Base-by-base conservation (phyloP, 64 coral and sea anemone species). In the Platygyra sinensis region DNA sequence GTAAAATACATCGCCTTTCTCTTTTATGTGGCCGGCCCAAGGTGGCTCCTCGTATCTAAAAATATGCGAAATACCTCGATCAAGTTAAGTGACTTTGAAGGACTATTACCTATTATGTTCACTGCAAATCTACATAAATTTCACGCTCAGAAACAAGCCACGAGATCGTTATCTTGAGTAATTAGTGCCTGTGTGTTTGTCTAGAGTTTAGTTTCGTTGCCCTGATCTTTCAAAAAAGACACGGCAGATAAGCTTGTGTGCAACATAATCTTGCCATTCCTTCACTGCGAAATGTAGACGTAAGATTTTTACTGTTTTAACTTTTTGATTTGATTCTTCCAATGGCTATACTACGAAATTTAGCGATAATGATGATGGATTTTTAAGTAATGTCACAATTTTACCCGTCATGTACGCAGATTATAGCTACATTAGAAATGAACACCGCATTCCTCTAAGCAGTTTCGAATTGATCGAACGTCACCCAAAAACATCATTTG, bases 1-100 rank as follows among this genome's bases (percentile, higher is more conserved):
- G 75, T 97, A 97, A 84, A 97, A 97, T 18, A 97, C 74, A 72
- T 97, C 95, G 15, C 95, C 95, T 87, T 83, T 91, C 52, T 94
- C 95, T 13, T 30, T 88, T 8, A 97, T 92, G 60, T 97, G 91
- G 2, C 80, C 92, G 24, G 91, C 88, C 95, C 95, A 97, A 1
- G 88, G 95, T 11, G 95, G 91, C 49, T 97, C 95, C 39, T 94
- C 95, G 80, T 72, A 80, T 54, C 95, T 97, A 30, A 60, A 87
- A 57, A 90, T 79, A 39, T 38, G 10, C 36, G 51, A 87, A 57
- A 78, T 38, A 3, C 62, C 24, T 46, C 71, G 27, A 46, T 46
- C 39, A 84, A 50, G 31, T 9, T 33, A 72, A 83, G 30, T 73
- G 67, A 13, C 25, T 25, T 15, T 86, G 74, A 61, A 46, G 60